Conservation (phyloP, 2,888 invertebrate species). For the Neoscelio sp. region DNA sequence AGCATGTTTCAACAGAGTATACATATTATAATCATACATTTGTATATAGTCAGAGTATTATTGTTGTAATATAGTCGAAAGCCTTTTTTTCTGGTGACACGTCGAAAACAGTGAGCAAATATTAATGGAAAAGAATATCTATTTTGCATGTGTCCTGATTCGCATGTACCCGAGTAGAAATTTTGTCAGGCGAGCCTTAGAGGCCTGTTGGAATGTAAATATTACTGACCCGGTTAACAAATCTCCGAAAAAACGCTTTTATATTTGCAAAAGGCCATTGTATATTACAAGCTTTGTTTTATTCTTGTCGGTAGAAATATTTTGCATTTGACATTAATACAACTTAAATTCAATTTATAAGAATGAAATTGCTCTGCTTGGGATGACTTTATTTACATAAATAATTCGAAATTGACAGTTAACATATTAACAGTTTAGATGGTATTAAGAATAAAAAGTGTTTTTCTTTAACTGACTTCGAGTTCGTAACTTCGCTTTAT, state of each 20-base stretch:
- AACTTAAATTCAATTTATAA: constrained; percentile 30
- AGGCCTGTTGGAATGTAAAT: constrained; percentile 57
- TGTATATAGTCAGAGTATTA: constrained; percentile 65
- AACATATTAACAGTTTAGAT: constrained; percentile 32
- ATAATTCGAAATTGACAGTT: constrained; percentile 24
- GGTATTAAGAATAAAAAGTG: not conserved
- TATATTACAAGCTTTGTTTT: constrained; percentile 44
- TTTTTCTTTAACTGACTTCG: constrained; percentile 1
- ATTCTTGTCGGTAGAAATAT: constrained; percentile 39
- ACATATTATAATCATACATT: constrained; percentile 39
- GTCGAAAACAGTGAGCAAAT: constrained; percentile 68
- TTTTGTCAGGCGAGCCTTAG: constrained; percentile 58
- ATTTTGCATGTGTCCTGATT: constrained; percentile 57
- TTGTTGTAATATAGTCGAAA: constrained; percentile 66
- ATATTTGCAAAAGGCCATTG: not conserved
- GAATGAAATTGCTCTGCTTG: constrained; percentile 21
- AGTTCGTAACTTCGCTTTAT: constrained; percentile 2
- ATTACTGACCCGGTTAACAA: constrained; percentile 62
- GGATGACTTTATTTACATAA: constrained; percentile 10
- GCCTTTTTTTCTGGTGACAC: constrained; percentile 67
- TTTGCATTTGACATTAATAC: constrained; percentile 35
- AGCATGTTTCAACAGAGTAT: too few relatives aligned
- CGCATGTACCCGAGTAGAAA: constrained; percentile 66
- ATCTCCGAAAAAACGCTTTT: constrained; percentile 31
- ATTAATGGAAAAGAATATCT: constrained; percentile 56